Conservation (phyloP, 1,140 invertebrate species). For the Drosophila dunni region DNA sequence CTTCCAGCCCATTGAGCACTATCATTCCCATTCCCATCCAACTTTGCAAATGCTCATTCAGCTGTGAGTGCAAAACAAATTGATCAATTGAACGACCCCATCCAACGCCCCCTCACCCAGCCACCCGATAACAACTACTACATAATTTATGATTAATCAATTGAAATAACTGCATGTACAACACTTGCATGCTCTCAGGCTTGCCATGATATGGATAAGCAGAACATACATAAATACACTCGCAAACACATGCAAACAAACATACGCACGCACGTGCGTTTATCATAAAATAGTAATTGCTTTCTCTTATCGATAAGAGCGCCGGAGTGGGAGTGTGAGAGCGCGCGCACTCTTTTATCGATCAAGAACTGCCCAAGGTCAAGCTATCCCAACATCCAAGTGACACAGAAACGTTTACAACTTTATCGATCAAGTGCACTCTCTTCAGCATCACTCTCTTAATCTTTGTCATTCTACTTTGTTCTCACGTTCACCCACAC, state of each 20-base stretch:
- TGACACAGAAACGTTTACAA: conserved; percentile 18
- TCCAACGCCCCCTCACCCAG: background rate
- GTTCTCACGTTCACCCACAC: conserved; percentile 3
- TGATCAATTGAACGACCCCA: conserved; percentile 38
- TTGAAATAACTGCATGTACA: conserved; percentile 13
- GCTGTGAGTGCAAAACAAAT: conserved; percentile 47
- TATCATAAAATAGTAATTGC: conserved; percentile 18
- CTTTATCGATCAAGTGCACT: conserved; percentile 12
- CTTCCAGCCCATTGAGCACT: conserved; percentile 49
- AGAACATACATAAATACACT: background rate
- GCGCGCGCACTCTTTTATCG: conserved; percentile 15
- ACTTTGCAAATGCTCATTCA: conserved; percentile 31
- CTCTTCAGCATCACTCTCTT: no score
- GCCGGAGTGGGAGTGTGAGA: no score
- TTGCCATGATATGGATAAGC: background rate
- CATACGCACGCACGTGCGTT: conserved; percentile 15
- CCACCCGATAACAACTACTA: background rate
- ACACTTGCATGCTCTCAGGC: conserved; percentile 2
- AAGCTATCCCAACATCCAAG: conserved; percentile 18
- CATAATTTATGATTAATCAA: conserved; percentile 19
- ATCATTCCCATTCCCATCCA: conserved; percentile 25
- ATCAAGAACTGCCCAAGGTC: conserved; percentile 35
- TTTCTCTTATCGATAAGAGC: conserved; percentile 31
- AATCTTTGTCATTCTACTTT: no score
- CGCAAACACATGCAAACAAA: no score